phyloP scores from a whole-genome alignment of 2,797 vertebrate species.

The Erpetoichthys calabaricus region DNA sequence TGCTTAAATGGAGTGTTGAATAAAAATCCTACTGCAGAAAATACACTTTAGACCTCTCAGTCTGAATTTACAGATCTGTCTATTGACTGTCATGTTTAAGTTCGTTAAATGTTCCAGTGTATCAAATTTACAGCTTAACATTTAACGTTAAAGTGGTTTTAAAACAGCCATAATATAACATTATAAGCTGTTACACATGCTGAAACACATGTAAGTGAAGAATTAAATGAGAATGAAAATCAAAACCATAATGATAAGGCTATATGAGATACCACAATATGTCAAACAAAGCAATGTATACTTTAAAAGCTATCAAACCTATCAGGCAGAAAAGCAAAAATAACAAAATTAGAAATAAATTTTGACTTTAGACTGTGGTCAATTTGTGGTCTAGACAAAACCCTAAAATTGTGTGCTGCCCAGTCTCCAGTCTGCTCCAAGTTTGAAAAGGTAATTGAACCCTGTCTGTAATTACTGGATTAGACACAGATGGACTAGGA shows the following conservation, averaged over 20 bases:
- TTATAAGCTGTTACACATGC: background rate
- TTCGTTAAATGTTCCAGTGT: background rate
- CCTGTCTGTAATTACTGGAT: slow-evolving; percentile 72
- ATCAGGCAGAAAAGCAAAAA: slow-evolving; percentile 11
- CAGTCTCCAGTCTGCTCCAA: slow-evolving; percentile 65
- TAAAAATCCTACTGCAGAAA: no score
- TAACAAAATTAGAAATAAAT: slow-evolving; percentile 50
- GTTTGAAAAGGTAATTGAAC: slow-evolving; percentile 75
- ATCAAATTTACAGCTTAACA: slow-evolving; percentile 4
- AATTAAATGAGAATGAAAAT: background rate
- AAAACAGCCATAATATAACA: slow-evolving; percentile 6
- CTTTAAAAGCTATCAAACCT: slow-evolving; percentile 12
- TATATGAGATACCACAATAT: slow-evolving; percentile 5
- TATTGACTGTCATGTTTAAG: slow-evolving; percentile 4
- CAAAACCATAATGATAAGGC: slow-evolving; percentile 4
- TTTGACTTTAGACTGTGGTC: slow-evolving; percentile 67
- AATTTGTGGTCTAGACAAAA: slow-evolving; percentile 71
- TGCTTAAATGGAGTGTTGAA: no score
- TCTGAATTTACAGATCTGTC: background rate
- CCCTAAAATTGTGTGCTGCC: slow-evolving; percentile 56
- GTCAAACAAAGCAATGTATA: slow-evolving; percentile 12
- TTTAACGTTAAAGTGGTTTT: slow-evolving; percentile 1
- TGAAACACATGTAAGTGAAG: background rate
- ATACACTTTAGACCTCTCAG: background rate
- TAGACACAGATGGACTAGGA: slow-evolving; percentile 71